Conservation (phyloP, 2,797 vertebrate genomes). For the Pristis pectinata region DNA sequence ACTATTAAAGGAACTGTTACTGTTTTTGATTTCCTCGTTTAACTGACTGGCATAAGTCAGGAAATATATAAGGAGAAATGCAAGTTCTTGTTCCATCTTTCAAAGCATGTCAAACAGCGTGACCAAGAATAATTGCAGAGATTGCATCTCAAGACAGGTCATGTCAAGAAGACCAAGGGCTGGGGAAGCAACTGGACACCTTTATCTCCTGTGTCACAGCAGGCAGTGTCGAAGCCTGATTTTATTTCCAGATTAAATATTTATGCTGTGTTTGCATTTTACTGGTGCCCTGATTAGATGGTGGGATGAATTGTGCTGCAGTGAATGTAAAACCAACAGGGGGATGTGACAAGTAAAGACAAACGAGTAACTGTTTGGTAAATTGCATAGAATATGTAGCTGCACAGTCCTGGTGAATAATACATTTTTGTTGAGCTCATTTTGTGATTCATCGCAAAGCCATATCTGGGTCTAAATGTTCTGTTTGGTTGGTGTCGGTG, state of each 20-base stretch:
- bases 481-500: background rate
- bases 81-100: background rate
- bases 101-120: background rate
- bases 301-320: constrained; percentile 46
- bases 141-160: too few relatives aligned
- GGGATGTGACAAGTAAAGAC: background rate
- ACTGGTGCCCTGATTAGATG: constrained; percentile 48
- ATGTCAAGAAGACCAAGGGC: background rate
- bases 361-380: background rate
- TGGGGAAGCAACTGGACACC: background rate
- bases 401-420: background rate
- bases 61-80: background rate
- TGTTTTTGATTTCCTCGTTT: background rate
- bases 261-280: constrained; percentile 55
- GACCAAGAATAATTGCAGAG: background rate
- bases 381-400: background rate
- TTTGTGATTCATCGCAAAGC: background rate
- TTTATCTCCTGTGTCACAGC: background rate
- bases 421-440: background rate
- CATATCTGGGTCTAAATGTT: background rate
- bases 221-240: constrained; percentile 38
- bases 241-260: constrained; percentile 48
- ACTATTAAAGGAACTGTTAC: background rate
- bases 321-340: background rate
- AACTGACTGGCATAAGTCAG: background rate